Conservation (phyloP, 2,797 vertebrate species). For the Calcarius lapponicus region DNA sequence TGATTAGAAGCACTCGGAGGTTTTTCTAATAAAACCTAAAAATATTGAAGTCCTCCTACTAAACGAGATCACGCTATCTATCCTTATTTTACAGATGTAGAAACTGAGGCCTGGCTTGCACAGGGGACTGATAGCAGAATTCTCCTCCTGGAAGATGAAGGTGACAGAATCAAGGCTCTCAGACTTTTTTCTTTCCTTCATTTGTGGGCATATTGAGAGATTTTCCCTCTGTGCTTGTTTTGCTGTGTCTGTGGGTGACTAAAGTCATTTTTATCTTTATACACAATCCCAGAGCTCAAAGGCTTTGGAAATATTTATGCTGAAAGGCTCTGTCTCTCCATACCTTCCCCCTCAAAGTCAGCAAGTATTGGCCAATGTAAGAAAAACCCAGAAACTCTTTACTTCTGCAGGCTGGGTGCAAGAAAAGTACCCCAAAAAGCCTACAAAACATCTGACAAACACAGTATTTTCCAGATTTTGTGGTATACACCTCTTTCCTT, state of each 20-base stretch:
- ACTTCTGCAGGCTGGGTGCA: background rate
- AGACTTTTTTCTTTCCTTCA: background rate
- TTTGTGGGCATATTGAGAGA: background rate
- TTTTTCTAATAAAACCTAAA: background rate
- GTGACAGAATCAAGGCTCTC: background rate
- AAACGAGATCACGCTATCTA: background rate
- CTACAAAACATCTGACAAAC: background rate
- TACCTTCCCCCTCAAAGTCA: background rate
- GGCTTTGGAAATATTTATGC: background rate
- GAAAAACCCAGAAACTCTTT: background rate
- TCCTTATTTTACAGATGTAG: background rate
- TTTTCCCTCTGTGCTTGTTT: background rate
- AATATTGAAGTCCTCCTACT: background rate
- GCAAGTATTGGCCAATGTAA: background rate
- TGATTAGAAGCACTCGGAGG: background rate
- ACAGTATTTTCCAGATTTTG: accelerated
- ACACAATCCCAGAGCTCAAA: background rate
- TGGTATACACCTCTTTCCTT: background rate
- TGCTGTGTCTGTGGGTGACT: background rate
- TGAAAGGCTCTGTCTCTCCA: background rate
- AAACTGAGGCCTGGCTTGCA: background rate
- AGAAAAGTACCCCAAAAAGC: background rate
- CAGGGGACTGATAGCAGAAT: background rate
- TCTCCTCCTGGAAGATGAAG: background rate
- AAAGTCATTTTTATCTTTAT: background rate